Conservation (phyloP, 2,797 vertebrate genomes). For the Xenops minutus region DNA sequence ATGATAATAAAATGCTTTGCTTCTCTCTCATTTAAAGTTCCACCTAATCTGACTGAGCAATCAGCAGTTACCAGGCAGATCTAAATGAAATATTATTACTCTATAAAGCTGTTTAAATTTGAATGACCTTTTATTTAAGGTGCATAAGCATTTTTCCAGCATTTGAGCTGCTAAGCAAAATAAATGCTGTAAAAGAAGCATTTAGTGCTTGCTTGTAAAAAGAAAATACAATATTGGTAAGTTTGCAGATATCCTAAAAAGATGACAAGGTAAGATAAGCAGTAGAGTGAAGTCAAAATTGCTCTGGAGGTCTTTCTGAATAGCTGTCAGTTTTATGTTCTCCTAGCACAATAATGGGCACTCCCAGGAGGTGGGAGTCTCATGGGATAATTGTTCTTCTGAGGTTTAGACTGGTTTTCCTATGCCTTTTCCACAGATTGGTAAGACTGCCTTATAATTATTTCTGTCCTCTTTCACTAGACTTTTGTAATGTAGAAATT, state of each 20-base stretch:
- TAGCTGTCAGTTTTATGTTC: conserved; percentile 35
- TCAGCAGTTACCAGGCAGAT: conserved; percentile 7
- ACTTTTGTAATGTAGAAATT: conserved; percentile 50
- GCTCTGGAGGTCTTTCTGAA: conserved; percentile 33
- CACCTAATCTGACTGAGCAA: conserved; percentile 34
- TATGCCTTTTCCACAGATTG: conserved; percentile 8
- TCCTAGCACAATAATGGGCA: conserved; percentile 30
- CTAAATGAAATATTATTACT: conserved; percentile 34
- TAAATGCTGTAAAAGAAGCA: neutral
- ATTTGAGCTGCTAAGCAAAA: conserved; percentile 18
- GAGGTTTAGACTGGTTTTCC: conserved; percentile 24
- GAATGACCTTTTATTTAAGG: conserved; percentile 39
- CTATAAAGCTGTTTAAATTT: conserved; percentile 25
- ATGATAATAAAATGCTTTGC: conserved; percentile 16
- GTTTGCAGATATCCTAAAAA: neutral
- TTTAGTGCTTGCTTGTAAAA: conserved; percentile 20
- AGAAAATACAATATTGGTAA: neutral
- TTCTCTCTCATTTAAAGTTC: neutral
- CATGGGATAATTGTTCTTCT: conserved; percentile 30
- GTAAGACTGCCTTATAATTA: conserved; percentile 39
- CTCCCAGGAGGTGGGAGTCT: conserved; percentile 23
- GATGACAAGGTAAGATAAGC: neutral
- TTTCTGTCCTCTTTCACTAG: neutral
- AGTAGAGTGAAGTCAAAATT: neutral
- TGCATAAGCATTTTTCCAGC: conserved; percentile 26